These are phyloP conservation scores for Lasioglossum baleicum DNA, from an alignment of 1,140 invertebrate species.

Conservation along the genomic window DNA sequence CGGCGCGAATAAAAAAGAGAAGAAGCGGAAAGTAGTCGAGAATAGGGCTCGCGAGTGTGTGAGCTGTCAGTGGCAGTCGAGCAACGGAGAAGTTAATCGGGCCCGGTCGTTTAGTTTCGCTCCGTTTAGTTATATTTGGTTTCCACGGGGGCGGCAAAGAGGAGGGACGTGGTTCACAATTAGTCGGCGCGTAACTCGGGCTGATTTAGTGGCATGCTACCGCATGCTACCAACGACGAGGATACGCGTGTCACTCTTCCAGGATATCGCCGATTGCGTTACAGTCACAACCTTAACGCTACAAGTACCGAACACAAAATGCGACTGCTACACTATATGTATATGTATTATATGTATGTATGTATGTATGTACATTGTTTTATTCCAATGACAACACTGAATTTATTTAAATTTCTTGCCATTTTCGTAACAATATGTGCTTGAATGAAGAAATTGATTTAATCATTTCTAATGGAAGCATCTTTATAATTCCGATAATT, in stretches of 20 bases:
- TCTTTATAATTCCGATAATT: too few relatives aligned
- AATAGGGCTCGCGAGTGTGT: conserved; percentile 16
- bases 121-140: conserved; percentile 79
- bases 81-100: conserved; percentile 72
- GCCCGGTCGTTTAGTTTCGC: conserved; percentile 69
- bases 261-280: conserved; percentile 34
- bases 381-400: too few relatives aligned
- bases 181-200: conserved; percentile 78
- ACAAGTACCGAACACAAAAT: too few relatives aligned
- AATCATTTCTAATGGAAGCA: too few relatives aligned
- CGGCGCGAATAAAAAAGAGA: not conserved
- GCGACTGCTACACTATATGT: too few relatives aligned
- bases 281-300: not conserved
- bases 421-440: too few relatives aligned
- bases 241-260: conserved; percentile 52
- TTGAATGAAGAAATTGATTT: too few relatives aligned
- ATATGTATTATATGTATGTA: too few relatives aligned
- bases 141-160: conserved; percentile 62
- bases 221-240: conserved; percentile 36
- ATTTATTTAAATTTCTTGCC: too few relatives aligned
- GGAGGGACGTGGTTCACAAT: conserved; percentile 72
- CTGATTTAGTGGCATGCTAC: conserved; percentile 73
- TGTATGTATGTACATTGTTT: too few relatives aligned
- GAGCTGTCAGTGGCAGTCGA: conserved; percentile 16
- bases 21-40: conserved; percentile 14